These are phyloP conservation scores for Sterrhoptilus dennistouni DNA, from an alignment of 2,113 vertebrate genomes.

Conservation along the genomic window DNA sequence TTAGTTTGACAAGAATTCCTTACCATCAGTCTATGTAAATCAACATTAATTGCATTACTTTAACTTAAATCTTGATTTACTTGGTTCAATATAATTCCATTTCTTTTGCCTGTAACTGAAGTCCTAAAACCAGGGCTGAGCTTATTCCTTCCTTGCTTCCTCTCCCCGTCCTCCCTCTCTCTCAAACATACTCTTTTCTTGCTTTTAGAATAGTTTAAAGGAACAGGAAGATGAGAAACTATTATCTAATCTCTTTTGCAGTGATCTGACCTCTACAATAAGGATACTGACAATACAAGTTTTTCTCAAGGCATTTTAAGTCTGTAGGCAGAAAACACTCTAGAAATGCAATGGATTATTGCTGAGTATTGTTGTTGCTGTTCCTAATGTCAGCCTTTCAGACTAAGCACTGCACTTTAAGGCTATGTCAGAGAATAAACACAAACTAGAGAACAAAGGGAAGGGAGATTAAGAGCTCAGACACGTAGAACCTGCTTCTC, in stretches of 20 bases:
- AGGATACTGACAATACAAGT: neutral
- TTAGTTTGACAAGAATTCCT: neutral
- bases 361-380: neutral
- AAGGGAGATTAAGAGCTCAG: neutral
- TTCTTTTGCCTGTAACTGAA: neutral
- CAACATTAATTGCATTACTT: neutral
- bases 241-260: neutral
- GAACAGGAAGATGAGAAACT: neutral
- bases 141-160: neutral
- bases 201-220: neutral
- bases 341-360: neutral
- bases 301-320: constrained; percentile 2
- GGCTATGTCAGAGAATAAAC: neutral
- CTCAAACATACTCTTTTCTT: neutral
- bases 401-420: neutral
- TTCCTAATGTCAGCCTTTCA: neutral
- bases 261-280: neutral
- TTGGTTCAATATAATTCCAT: neutral
- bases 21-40: neutral
- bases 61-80: neutral
- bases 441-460: neutral
- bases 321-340: neutral
- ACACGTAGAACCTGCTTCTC: neutral
- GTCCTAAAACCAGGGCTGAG: neutral
- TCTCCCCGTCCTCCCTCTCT: neutral